Conservation (phyloP, 2,888 invertebrate genomes). For the Iphiclides podalirius region DNA sequence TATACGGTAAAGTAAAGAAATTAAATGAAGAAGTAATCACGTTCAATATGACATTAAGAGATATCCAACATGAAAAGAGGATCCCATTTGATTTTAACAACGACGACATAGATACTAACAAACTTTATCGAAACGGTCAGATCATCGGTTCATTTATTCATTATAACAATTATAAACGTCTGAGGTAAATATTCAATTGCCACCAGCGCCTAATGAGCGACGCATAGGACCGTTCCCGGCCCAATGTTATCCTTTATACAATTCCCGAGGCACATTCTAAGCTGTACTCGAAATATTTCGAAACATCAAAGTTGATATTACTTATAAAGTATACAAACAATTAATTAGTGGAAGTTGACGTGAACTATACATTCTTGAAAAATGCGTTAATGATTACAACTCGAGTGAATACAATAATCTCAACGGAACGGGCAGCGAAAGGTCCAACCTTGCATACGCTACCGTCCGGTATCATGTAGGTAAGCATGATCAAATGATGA, state of each 20-base stretch:
- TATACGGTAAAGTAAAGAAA: background rate
- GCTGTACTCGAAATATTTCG: background rate
- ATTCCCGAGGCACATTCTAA: background rate
- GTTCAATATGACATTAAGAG: background rate
- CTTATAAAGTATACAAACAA: background rate
- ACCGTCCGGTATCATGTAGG: background rate
- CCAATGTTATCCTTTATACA: background rate
- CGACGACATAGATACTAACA: slow-evolving; percentile 9
- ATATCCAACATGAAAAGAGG: background rate
- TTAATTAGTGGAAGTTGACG: no score
- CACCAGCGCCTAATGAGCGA: no score
- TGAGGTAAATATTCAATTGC: background rate
- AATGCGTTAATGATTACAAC: no score
- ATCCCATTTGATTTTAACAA: slow-evolving; percentile 4
- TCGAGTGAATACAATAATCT: no score
- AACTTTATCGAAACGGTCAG: background rate
- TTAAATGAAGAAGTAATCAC: slow-evolving; percentile 6
- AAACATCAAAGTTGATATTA: no score
- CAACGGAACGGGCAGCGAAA: no score
- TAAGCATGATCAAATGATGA: background rate
- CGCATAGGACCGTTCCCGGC: no score
- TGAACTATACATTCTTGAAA: no score
- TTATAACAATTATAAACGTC: no score
- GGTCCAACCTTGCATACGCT: no score
- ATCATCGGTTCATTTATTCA: background rate